Base-by-base conservation (phyloP, 2,797 vertebrate genomes). In the Chelon auratus region DNA sequence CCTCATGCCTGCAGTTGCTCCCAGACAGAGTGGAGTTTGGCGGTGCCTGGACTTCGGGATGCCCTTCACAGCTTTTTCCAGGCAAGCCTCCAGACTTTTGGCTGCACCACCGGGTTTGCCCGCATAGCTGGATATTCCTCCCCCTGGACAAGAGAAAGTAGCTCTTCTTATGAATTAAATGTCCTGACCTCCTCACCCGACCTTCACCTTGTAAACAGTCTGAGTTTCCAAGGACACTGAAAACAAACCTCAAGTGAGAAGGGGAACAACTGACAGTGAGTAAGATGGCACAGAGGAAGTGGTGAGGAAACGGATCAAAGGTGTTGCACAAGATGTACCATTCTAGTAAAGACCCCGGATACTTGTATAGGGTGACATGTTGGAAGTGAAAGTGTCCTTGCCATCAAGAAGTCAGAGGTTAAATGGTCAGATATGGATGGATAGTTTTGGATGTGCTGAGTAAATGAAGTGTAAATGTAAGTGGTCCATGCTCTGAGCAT, bases 1-100 rank as follows among this genome's bases (percentile, higher is more conserved):
- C 39, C 89, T 86, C 89, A 86, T 96, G 52, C 96, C 96, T 5
- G 96, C 96, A 0, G 96, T 97, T 0, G 96, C 96, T 69, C 96
- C 95, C 0, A 97, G 90, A 43, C 94, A 95, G 4, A 88, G 84
- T 0, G 95, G 92, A 2, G 92, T 91, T 68, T 93, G 86, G 3
- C 45, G 82, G 42, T 95, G 95, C 55, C 88, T 91, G 7, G 64
- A 51, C 63, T 80, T 75, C 2, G 96, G 95, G 71, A 97, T 82
- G 11, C 81, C 68, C 15, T 9, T 61, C 83, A 93, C 54, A 6
- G 94, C 94, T 57, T 89, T 62, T 0, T 94, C 76, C 82, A 97
- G 83, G 54, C 96, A 96, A 0, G 15, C 14, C 51, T 80, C 83
- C 0, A 96, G 83, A 74, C 95, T 95, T 40, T 50, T 73, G 0